Percentiles rank a stretch among this genome's conserved stretches.
Evolutionary conservation across 2,888 invertebrate genomes (phyloP).

Genomic region (Sinodicranocentrus sp.): DNA sequence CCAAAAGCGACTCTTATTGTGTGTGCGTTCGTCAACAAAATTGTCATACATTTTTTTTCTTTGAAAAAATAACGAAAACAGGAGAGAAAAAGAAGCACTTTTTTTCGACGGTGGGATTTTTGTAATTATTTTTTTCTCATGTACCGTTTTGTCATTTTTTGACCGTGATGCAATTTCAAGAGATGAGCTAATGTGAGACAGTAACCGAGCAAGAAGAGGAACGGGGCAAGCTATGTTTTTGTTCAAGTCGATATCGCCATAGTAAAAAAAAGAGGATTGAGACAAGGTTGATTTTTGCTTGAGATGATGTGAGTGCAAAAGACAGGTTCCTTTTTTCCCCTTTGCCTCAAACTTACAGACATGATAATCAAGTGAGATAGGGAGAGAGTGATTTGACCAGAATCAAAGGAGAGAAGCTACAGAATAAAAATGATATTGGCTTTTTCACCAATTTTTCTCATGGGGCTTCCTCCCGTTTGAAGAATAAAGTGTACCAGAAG

Average conservation of each 20-base stretch:
- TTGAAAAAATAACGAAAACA: not conserved
- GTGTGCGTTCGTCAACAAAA: constrained; percentile 11
- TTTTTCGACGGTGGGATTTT: constrained; percentile 3
- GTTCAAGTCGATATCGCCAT: too few relatives aligned
- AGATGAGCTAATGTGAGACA: too few relatives aligned
- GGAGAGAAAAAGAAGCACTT: too few relatives aligned
- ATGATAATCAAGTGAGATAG: constrained; percentile 26
- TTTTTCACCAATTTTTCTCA: too few relatives aligned
- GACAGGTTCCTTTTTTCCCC: constrained; percentile 38
- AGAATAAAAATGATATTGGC: too few relatives aligned
- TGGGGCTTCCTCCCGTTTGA: too few relatives aligned
- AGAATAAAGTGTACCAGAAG: not conserved
- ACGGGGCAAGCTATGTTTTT: too few relatives aligned
- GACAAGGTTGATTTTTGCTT: not conserved
- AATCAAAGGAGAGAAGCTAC: constrained; percentile 22
- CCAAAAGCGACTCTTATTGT: not conserved
- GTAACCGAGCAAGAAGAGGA: too few relatives aligned
- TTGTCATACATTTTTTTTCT: not conserved
- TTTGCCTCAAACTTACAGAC: constrained; percentile 20
- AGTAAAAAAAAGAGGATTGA: too few relatives aligned
- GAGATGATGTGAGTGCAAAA: constrained; percentile 22
- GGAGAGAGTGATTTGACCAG: constrained; percentile 37
- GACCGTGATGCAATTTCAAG: too few relatives aligned
- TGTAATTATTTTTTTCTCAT: constrained; percentile 2
- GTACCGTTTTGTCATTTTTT: not conserved